A percentile compares a stretch with the other conserved stretches of the same genome.
Evolutionary conservation across 2,113 vertebrate genomes (phyloP).

Genomic region (Ptilonorhynchus violaceus): DNA sequence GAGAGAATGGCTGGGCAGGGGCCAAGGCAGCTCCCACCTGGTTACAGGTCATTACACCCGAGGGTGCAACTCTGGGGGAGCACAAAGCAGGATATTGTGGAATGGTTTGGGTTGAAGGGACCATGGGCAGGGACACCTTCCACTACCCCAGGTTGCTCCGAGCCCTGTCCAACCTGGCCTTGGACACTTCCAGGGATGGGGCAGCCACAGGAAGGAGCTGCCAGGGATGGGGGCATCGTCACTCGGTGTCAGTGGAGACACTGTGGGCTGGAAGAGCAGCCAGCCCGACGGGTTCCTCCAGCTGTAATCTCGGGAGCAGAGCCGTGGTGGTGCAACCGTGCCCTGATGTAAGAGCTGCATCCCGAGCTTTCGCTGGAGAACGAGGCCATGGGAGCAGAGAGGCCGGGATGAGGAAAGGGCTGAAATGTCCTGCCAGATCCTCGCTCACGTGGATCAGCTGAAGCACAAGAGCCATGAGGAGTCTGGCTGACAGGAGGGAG

Average conservation of each 20-base stretch:
- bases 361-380: not conserved
- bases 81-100: not conserved
- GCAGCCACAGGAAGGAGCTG: not conserved
- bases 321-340: not conserved
- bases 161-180: not conserved
- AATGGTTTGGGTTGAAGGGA: not conserved
- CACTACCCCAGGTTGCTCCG: not conserved
- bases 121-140: not conserved
- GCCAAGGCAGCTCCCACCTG: fast-evolving
- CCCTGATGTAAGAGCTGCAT: not conserved
- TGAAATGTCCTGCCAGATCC: not conserved
- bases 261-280: not conserved
- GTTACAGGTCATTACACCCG: not conserved
- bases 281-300: not conserved
- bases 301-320: not conserved
- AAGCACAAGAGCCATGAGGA: not conserved
- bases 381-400: not conserved
- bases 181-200: not conserved
- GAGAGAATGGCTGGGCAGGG: not conserved
- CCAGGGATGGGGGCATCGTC: not conserved
- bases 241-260: not conserved
- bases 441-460: fast-evolving
- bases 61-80: not conserved
- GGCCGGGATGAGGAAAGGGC: not conserved
- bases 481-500: not conserved